Conservation (phyloP, 30 jellyfish, hydroid and myxozoan genomes). For the Turritopsis dohrnii region DNA sequence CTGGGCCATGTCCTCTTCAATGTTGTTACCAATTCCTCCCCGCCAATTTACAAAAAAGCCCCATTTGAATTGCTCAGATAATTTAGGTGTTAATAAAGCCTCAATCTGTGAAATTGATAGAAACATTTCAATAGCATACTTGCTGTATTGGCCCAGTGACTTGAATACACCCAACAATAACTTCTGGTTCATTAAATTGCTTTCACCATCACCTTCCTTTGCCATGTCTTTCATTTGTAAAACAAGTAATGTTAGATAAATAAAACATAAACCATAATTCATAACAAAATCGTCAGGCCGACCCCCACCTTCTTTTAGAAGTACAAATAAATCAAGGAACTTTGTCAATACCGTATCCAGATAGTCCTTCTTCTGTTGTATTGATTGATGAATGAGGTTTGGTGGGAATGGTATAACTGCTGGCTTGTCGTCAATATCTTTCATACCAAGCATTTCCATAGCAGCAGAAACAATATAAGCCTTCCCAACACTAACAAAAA, state of each 20-base stretch:
- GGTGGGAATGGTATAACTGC: neutral
- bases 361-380: neutral
- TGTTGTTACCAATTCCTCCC: conserved; percentile 2
- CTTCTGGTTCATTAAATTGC: neutral
- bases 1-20: conserved; percentile 15
- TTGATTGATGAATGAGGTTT: neutral
- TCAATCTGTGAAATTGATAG: neutral
- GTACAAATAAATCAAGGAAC: neutral
- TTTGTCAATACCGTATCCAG: neutral
- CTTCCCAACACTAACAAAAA: neutral
- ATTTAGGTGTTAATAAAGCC: neutral
- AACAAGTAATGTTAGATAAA: neutral
- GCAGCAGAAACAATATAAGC: conserved; percentile 12
- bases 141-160: neutral
- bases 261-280: neutral
- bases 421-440: neutral
- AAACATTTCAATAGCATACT: conserved; percentile 19
- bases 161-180: neutral
- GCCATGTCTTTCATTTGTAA: neutral
- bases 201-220: neutral
- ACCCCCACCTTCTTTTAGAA: neutral
- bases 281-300: neutral
- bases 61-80: conserved; percentile 12
- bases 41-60: conserved; percentile 9
- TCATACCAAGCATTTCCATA: conserved; percentile 14